phyloP scores from a whole-genome alignment of 1,140 invertebrate genomes.

The Parapsyche elsis region DNA sequence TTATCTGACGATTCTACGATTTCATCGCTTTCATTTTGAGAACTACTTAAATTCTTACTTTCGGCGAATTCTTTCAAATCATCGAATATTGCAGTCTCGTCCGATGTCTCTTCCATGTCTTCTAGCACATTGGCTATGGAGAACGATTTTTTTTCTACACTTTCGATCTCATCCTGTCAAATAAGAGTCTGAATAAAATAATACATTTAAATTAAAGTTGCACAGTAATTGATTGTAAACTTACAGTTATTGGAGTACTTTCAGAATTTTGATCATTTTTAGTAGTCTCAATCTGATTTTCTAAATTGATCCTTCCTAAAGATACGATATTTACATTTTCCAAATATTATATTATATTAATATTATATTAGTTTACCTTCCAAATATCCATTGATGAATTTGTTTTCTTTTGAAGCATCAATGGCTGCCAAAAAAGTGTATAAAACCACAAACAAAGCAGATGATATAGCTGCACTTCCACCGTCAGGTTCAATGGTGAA shows the following conservation, averaged over 20 bases:
- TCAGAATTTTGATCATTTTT: background rate
- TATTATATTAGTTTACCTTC: constrained; percentile 58
- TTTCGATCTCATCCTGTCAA: no score
- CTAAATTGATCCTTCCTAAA: no score
- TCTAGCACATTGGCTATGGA: background rate
- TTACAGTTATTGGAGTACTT: background rate
- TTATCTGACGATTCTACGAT: constrained; percentile 1
- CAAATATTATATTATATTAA: background rate
- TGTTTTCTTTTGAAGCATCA: constrained; percentile 66
- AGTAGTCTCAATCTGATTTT: background rate
- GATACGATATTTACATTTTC: background rate
- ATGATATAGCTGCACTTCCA: constrained; percentile 77
- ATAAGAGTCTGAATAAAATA: no score
- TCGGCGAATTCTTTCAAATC: constrained; percentile 13
- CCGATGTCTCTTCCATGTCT: background rate
- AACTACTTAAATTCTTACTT: background rate
- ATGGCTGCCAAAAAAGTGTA: constrained; percentile 78
- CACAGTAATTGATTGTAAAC: no score
- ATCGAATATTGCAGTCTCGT: constrained; percentile 4
- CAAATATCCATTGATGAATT: constrained; percentile 61
- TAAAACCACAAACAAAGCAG: constrained; percentile 73
- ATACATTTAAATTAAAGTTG: no score
- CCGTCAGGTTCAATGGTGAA: constrained; percentile 85
- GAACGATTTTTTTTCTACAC: background rate
- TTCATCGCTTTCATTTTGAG: background rate